phyloP scores from a whole-genome alignment of 2,113 vertebrate species.

The Pseudorhombus dupliciocellatus region DNA sequence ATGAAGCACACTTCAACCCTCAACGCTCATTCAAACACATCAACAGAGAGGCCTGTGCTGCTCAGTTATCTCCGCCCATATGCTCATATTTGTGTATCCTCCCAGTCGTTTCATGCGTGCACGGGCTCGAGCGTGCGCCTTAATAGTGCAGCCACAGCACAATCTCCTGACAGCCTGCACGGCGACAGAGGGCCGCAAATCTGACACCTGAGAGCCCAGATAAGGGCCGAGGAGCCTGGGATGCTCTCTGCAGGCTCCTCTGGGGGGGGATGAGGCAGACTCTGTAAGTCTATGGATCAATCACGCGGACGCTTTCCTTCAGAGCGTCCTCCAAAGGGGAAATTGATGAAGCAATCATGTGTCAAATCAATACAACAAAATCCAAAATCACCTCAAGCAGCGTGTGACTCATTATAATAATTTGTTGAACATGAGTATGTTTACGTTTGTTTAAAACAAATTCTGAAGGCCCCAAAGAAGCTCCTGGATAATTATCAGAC shows the following conservation, averaged over 20 bases:
- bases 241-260: constrained; percentile 57
- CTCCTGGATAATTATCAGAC: not conserved
- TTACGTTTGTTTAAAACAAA: too few relatives aligned
- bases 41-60: constrained; percentile 1
- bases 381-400: not conserved
- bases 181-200: constrained; percentile 81
- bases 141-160: constrained; percentile 79
- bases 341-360: constrained; percentile 44
- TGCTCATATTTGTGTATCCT: not conserved
- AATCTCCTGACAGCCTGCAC: constrained; percentile 77
- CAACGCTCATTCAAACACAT: constrained; percentile 57
- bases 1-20: constrained; percentile 69
- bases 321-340: constrained; percentile 42
- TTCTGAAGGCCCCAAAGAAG: not conserved
- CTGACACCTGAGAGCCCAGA: constrained; percentile 81
- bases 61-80: constrained; percentile 15
- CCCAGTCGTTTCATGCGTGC: not conserved
- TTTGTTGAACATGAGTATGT: too few relatives aligned
- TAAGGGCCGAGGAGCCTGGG: constrained; percentile 61
- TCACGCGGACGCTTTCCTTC: constrained; percentile 52
- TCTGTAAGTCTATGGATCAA: constrained; percentile 54
- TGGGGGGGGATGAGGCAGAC: constrained; percentile 32
- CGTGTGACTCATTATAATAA: too few relatives aligned
- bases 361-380: not conserved
- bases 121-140: not conserved